phyloP scores from a whole-genome alignment of 2,797 vertebrate genomes.

The Xerus rutilus region DNA sequence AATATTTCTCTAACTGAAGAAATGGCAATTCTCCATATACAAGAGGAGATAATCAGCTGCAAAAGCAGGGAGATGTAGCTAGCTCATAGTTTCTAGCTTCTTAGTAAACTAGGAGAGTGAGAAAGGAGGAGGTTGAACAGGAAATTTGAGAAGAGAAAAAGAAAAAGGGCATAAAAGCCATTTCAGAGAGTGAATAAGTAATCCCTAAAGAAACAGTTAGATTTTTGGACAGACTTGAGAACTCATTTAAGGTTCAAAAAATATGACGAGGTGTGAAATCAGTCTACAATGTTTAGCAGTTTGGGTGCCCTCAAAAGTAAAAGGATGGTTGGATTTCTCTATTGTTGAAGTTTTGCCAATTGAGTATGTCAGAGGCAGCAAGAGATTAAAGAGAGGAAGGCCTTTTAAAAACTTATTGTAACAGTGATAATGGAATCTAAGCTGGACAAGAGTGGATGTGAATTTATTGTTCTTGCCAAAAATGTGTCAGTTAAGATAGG shows the following conservation, averaged over 20 bases:
- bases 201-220: neutral
- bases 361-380: neutral
- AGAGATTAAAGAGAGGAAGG: neutral
- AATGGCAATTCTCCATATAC: neutral
- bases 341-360: neutral
- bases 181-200: neutral
- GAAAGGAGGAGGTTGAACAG: neutral
- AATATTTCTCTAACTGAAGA: neutral
- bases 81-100: neutral
- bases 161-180: neutral
- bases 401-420: constrained; percentile 29
- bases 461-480: constrained; percentile 26
- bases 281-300: neutral
- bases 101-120: neutral
- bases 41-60: neutral
- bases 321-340: neutral
- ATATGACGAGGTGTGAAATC: neutral
- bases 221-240: neutral
- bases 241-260: neutral
- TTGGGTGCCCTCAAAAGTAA: neutral
- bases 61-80: too few species aligned
- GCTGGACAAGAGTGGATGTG: neutral
- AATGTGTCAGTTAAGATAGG: neutral
- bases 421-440: neutral
- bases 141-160: neutral